These are phyloP conservation scores for Aplocera efformata DNA, from an alignment of 2,888 invertebrate species.

Conservation along the genomic window DNA sequence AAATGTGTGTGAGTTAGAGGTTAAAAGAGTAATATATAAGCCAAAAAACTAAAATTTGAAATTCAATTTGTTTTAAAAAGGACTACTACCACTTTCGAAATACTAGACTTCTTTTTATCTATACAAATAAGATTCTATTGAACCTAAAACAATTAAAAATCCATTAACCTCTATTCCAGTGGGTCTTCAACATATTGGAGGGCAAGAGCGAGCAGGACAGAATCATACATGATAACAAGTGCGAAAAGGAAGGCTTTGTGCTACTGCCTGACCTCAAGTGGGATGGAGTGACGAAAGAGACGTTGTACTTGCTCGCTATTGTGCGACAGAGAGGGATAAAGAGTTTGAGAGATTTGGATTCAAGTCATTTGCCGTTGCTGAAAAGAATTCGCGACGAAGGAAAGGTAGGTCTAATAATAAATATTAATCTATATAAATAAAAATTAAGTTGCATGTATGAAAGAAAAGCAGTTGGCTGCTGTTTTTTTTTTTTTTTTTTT, in stretches of 20 bases:
- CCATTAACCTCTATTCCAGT: slow-evolving; percentile 78
- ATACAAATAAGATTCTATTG: too few species aligned
- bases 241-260: slow-evolving; percentile 91
- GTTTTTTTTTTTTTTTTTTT: too few species aligned
- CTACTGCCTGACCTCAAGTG: slow-evolving; percentile 97
- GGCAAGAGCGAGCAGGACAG: slow-evolving; percentile 94
- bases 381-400: slow-evolving; percentile 89
- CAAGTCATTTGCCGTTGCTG: slow-evolving; percentile 88
- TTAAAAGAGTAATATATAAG: too few species aligned
- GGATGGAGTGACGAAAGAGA: slow-evolving; percentile 89
- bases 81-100: too few species aligned
- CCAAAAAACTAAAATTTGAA: too few species aligned
- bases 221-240: slow-evolving; percentile 84
- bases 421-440: neutral
- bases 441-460: too few species aligned
- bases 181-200: slow-evolving; percentile 98
- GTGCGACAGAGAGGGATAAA: slow-evolving; percentile 86
- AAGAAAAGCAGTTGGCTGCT: too few species aligned
- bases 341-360: slow-evolving; percentile 91
- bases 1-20: too few species aligned
- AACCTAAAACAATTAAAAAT: neutral
- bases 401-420: slow-evolving; percentile 67
- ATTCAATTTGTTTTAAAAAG: too few species aligned
- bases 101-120: too few species aligned
- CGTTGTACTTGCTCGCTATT: slow-evolving; percentile 92